Percentiles rank a stretch among this genome's conserved stretches.
phyloP scores from a whole-genome alignment of 2,113 vertebrate genomes.

The Hemiscyllium ocellatum region DNA sequence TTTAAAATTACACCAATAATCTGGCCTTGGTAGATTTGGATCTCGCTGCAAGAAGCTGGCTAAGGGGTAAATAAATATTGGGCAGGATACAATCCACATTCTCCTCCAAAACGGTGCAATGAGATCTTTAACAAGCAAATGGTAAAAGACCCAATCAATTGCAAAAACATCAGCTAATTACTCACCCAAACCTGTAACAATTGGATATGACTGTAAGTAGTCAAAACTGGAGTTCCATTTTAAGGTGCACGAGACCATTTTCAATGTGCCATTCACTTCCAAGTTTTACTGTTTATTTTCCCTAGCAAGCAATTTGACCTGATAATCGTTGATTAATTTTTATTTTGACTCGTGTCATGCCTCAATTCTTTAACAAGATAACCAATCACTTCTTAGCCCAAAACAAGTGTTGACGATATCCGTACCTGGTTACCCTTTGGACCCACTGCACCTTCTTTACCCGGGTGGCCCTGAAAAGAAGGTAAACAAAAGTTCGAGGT shows the following conservation, averaged over 20 bases:
- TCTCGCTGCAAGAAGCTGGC: neutral
- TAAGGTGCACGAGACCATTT: too few species aligned
- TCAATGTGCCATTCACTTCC: too few species aligned
- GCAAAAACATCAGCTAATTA: neutral
- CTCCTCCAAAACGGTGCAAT: too few species aligned
- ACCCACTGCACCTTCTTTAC: slow-evolving; percentile 76
- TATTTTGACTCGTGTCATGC: neutral
- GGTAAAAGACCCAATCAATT: too few species aligned
- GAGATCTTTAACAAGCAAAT: too few species aligned
- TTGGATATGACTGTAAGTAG: too few species aligned
- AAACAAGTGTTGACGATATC: slow-evolving; percentile 36
- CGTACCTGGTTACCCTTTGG: slow-evolving; percentile 81
- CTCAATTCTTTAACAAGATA: neutral
- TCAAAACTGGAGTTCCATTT: too few species aligned
- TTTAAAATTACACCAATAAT: neutral
- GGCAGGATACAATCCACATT: neutral
- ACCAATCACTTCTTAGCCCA: neutral
- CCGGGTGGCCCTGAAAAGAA: slow-evolving; percentile 71
- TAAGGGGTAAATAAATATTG: too few species aligned
- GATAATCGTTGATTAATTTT: neutral
- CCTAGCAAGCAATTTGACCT: neutral
- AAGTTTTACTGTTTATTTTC: too few species aligned
- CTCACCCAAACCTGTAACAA: neutral
- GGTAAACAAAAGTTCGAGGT: neutral
- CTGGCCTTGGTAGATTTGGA: neutral